phyloP scores from a whole-genome alignment of 1,140 invertebrate genomes.

The Leucophenga varia region DNA sequence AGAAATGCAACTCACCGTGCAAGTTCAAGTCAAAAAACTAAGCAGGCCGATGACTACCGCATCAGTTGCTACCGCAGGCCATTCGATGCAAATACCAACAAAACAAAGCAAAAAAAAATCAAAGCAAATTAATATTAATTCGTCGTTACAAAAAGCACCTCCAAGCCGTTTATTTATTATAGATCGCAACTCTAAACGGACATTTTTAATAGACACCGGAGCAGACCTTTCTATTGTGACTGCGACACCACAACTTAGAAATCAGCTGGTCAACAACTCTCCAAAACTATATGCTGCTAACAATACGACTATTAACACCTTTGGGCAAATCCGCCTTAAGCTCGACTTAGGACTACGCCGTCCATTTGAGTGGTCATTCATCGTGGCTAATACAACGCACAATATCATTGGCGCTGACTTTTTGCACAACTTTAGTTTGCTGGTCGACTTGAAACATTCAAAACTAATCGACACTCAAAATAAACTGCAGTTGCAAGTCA shows the following conservation, averaged over 20 bases:
- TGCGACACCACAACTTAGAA: no score
- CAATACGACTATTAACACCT: conserved; percentile 34
- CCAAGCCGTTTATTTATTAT: background rate
- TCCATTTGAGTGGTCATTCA: conserved; percentile 43
- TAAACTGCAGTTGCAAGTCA: no score
- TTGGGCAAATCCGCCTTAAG: conserved; percentile 35
- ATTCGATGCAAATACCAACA: no score
- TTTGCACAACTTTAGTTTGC: conserved; percentile 52
- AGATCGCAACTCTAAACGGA: background rate
- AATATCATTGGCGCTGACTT: no score
- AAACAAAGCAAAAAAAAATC: background rate
- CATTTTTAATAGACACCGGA: no score
- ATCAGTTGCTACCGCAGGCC: background rate
- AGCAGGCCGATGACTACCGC: background rate
- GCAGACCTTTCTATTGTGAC: no score
- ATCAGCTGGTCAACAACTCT: no score
- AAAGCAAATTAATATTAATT: background rate
- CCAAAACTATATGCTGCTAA: conserved; percentile 4
- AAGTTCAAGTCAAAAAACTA: conserved; percentile 6
- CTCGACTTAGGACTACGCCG: conserved; percentile 41
- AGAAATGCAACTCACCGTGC: background rate
- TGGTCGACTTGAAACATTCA: conserved; percentile 39
- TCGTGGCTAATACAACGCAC: conserved; percentile 45
- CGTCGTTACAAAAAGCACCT: no score
- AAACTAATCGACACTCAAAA: conserved; percentile 22